Conservation (phyloP, 2,113 vertebrate genomes). For the Pao palembangensis region DNA sequence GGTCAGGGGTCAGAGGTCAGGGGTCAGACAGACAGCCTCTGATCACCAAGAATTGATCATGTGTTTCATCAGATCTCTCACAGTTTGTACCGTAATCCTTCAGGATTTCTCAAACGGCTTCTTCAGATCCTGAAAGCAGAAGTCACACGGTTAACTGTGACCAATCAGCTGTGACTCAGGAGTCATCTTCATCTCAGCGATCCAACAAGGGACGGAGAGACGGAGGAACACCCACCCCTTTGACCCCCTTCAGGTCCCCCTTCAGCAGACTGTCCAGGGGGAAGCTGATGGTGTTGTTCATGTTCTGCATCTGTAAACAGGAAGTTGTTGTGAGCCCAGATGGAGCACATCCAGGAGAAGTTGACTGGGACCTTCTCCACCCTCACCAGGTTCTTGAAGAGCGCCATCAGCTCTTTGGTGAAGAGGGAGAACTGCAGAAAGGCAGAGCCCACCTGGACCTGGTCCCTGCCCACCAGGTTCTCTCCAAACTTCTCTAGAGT, state of each 20-base stretch:
- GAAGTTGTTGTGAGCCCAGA: background rate
- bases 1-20: background rate
- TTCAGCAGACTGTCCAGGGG: constrained; percentile 96
- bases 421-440: constrained; percentile 91
- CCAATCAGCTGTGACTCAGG: constrained; percentile 14
- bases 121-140: constrained; percentile 85
- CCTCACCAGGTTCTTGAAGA: constrained; percentile 97
- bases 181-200: background rate
- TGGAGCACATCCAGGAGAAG: background rate
- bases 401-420: constrained; percentile 91
- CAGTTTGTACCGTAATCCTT: constrained; percentile 98
- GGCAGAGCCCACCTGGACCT: constrained; percentile 81
- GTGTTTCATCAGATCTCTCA: constrained; percentile 76
- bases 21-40: too few relatives aligned
- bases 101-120: constrained; percentile 97
- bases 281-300: constrained; percentile 98
- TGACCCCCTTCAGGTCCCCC: constrained; percentile 94
- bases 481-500: constrained; percentile 91
- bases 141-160: background rate
- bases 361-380: background rate
- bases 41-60: background rate
- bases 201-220: too few relatives aligned
- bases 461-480: constrained; percentile 81
- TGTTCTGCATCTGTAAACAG: constrained; percentile 89
- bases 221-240: constrained; percentile 80